phyloP scores from a whole-genome alignment of 1,140 invertebrate genomes.

The Tetramorium simillimum region DNA sequence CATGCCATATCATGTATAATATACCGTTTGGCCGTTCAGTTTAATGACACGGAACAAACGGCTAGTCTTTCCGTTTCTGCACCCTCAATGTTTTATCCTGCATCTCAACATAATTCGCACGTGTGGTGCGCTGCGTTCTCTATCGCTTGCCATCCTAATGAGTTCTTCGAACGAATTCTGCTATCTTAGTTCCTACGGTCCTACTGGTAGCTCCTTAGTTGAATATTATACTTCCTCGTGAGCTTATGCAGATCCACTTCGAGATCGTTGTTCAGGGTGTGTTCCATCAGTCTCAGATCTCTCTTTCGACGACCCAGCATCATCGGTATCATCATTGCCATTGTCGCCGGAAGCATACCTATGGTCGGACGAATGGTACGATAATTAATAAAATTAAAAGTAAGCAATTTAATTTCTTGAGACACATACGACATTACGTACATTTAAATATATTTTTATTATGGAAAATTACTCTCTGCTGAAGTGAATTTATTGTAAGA shows the following conservation, averaged over 20 bases:
- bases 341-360: slow-evolving; percentile 91
- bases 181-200: slow-evolving; percentile 29
- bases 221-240: slow-evolving; percentile 8
- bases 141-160: background rate
- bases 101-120: background rate
- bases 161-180: slow-evolving; percentile 2
- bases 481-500: background rate
- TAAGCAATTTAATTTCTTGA: background rate
- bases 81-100: background rate
- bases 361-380: background rate
- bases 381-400: background rate
- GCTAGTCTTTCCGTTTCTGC: background rate
- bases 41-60: background rate
- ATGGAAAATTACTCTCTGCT: background rate
- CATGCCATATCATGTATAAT: background rate
- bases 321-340: slow-evolving; percentile 92
- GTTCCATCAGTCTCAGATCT: slow-evolving; percentile 42
- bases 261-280: background rate
- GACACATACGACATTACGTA: background rate
- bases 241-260: slow-evolving; percentile 3
- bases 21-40: background rate
- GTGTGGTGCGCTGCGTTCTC: background rate
- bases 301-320: slow-evolving; percentile 87
- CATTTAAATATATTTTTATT: background rate
- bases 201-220: slow-evolving; percentile 30